Evolutionary conservation across 2,888 invertebrate genomes (phyloP).

Genomic region (Epistrophe grossulariae): DNA sequence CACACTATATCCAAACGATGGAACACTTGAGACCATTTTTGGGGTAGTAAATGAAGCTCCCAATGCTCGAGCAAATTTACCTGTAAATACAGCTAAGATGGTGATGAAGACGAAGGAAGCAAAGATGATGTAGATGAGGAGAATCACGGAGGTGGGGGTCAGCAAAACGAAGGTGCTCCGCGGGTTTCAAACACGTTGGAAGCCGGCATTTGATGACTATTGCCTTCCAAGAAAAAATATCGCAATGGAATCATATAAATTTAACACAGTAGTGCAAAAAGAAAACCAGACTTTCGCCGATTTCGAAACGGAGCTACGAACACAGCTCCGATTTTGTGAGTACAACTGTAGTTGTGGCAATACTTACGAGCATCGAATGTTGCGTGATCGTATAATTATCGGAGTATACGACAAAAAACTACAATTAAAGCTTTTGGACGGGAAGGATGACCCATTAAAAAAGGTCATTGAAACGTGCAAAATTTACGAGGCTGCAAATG

Average conservation of each 20-base stretch:
- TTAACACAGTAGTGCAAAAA: conserved; percentile 34
- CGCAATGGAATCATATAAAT: conserved; percentile 46
- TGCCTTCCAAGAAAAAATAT: conserved; percentile 48
- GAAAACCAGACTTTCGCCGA: conserved; percentile 43
- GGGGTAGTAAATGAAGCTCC: neutral
- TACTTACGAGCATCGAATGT: conserved; percentile 71
- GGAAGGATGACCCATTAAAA: conserved; percentile 51
- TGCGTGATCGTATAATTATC: conserved; percentile 71
- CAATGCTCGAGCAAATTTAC: neutral
- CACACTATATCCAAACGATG: conserved; percentile 56
- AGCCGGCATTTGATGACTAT: conserved; percentile 46
- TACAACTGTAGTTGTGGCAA: conserved; percentile 61
- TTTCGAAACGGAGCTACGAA: conserved; percentile 61
- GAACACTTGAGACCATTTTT: conserved; percentile 17
- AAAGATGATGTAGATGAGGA: neutral
- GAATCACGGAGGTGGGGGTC: neutral
- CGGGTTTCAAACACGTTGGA: conserved; percentile 24
- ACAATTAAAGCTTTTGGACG: no score
- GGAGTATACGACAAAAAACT: conserved; percentile 72
- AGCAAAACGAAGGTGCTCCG: neutral
- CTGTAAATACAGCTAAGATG: neutral
- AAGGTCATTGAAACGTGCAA: conserved; percentile 70
- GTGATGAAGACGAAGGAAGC: neutral
- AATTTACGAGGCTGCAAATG: conserved; percentile 58
- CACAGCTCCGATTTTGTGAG: conserved; percentile 64